Conservation (phyloP, 1,140 invertebrate genomes). For the Anadara kagoshimensis region DNA sequence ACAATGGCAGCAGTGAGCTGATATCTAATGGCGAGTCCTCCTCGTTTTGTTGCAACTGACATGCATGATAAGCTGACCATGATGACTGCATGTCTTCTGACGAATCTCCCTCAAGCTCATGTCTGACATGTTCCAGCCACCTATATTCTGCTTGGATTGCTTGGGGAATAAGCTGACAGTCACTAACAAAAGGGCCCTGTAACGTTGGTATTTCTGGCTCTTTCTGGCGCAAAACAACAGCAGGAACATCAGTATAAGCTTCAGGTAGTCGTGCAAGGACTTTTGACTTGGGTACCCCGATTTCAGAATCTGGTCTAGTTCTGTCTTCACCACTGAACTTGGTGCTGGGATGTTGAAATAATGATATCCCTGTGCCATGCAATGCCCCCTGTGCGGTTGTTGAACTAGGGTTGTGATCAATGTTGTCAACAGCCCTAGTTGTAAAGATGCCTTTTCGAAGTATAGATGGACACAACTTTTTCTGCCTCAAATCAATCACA, state of each 20-base stretch:
- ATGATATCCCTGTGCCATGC: conserved; percentile 47
- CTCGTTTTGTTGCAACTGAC: neutral
- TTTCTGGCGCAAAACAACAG: conserved; percentile 13
- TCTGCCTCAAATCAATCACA: conserved; percentile 22
- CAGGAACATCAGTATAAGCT: conserved; percentile 23
- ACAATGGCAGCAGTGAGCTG: conserved; percentile 4
- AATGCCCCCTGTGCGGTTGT: conserved; percentile 50
- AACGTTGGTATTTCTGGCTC: neutral
- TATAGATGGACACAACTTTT: conserved; percentile 22
- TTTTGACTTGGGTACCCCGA: conserved; percentile 2
- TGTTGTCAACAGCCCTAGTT: conserved; percentile 49
- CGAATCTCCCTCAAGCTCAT: too few species aligned
- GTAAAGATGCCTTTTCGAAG: conserved; percentile 42
- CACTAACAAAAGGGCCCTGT: neutral
- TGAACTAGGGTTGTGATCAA: conserved; percentile 54
- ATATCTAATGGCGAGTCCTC: conserved; percentile 5
- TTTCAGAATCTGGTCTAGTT: neutral
- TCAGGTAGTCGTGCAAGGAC: conserved; percentile 17
- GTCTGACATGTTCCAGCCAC: too few species aligned
- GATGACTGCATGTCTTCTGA: too few species aligned
- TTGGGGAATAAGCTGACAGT: neutral
- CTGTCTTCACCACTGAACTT: conserved; percentile 20
- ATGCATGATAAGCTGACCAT: conserved; percentile 7
- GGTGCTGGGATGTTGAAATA: conserved; percentile 37
- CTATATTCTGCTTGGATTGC: neutral